These are phyloP conservation scores for Pangasianodon gigas DNA, from an alignment of 2,113 vertebrate species.

Conservation along the genomic window DNA sequence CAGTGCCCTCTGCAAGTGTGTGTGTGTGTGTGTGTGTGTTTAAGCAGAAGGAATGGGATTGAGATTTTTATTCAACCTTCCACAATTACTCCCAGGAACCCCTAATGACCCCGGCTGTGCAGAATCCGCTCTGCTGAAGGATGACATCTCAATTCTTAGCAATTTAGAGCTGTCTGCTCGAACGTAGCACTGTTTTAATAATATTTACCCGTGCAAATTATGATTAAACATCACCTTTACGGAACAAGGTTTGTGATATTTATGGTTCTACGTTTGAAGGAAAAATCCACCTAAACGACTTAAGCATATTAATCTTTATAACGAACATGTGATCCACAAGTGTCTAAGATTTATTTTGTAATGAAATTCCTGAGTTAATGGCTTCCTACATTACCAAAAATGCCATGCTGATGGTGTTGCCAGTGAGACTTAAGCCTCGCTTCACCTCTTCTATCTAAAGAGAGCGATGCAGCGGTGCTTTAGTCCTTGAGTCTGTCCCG, in stretches of 20 bases:
- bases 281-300: background rate
- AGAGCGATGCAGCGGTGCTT: background rate
- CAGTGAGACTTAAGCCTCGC: background rate
- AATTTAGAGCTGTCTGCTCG: background rate
- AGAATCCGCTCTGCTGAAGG: constrained; percentile 71
- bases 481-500: background rate
- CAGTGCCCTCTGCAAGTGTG: constrained; percentile 75
- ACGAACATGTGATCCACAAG: background rate
- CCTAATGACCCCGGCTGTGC: constrained; percentile 77
- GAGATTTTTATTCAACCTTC: constrained; percentile 86
- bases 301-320: background rate
- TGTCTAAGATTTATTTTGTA: background rate
- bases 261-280: background rate
- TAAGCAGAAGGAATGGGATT: constrained; percentile 16
- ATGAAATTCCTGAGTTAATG: background rate
- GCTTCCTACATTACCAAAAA: background rate
- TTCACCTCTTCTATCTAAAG: background rate
- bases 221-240: background rate
- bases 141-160: constrained; percentile 54
- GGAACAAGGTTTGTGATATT: background rate
- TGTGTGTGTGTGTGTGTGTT: constrained; percentile 32
- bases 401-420: background rate
- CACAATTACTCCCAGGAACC: constrained; percentile 85
- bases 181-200: background rate
- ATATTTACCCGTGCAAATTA: background rate